A percentile compares a stretch with the other conserved stretches of the same genome.
Conservation (phyloP, 1,140 invertebrate genomes). For the Lucilia cuprina region DNA sequence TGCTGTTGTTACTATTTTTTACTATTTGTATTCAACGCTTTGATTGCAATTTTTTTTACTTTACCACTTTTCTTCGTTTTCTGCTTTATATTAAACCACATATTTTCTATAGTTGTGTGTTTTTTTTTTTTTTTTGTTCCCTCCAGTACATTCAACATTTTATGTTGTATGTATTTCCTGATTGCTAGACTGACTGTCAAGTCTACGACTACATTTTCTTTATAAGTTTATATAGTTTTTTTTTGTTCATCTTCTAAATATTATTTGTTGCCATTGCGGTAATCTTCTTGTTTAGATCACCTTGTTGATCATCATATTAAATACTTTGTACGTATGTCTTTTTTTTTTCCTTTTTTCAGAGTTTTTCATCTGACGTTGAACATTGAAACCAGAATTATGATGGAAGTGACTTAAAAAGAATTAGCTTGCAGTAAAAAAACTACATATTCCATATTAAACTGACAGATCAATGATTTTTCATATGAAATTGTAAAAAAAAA, state of each 20-base stretch:
- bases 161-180: slow-evolving; percentile 9
- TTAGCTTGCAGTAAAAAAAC: not conserved
- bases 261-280: not conserved
- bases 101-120: not conserved
- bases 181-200: slow-evolving; percentile 11
- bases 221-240: too few relatives aligned
- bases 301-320: slow-evolving; percentile 21
- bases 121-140: not conserved
- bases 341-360: too few relatives aligned
- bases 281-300: slow-evolving; percentile 34
- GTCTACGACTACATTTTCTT: not conserved
- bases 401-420: not conserved
- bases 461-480: slow-evolving; percentile 27
- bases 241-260: not conserved
- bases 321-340: not conserved
- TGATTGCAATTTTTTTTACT: not conserved
- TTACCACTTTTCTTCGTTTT: not conserved
- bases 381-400: slow-evolving; percentile 13
- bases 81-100: slow-evolving; percentile 6
- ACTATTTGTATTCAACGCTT: not conserved
- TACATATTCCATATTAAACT: not conserved
- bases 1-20: not conserved
- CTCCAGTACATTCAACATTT: too few relatives aligned
- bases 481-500: slow-evolving; percentile 11
- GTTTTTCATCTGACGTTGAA: not conserved